Percentiles rank a stretch among this genome's conserved stretches.
These are phyloP conservation scores for Chauna torquata DNA, from an alignment of 2,113 vertebrate species.

Conservation along the genomic window DNA sequence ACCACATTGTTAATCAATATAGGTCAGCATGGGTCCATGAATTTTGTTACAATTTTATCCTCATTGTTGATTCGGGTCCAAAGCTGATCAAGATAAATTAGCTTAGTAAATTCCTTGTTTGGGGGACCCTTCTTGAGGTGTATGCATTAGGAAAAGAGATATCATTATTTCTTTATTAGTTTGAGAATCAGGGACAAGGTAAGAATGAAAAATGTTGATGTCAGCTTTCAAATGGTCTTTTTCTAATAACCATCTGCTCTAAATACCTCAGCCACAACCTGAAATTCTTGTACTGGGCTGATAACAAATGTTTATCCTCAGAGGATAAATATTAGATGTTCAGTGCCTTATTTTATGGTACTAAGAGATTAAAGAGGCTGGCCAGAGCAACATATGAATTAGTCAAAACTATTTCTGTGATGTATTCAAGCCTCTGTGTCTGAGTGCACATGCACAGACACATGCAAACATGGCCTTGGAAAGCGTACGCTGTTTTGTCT, in stretches of 20 bases:
- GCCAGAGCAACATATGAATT: not conserved
- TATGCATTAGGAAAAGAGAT: not conserved
- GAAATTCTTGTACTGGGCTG: not conserved
- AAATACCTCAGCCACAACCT: not conserved
- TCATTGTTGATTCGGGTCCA: not conserved
- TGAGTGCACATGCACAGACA: not conserved
- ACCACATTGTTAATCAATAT: not conserved
- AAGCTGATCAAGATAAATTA: not conserved
- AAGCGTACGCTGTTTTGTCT: not conserved
- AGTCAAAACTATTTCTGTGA: not conserved
- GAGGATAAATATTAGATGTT: not conserved
- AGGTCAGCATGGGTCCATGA: not conserved
- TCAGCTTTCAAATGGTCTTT: not conserved
- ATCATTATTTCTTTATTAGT: not conserved
- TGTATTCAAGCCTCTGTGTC: not conserved
- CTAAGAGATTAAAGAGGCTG: not conserved
- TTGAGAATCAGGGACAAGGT: not conserved
- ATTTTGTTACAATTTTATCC: not conserved
- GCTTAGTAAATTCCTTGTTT: not conserved
- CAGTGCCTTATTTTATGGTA: not conserved
- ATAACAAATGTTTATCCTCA: not conserved
- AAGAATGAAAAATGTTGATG: not conserved
- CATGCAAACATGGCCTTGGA: not conserved
- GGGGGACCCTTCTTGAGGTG: not conserved
- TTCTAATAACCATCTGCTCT: not conserved